Conservation (phyloP, 2,888 invertebrate genomes). For the Halocaridina rubra region DNA sequence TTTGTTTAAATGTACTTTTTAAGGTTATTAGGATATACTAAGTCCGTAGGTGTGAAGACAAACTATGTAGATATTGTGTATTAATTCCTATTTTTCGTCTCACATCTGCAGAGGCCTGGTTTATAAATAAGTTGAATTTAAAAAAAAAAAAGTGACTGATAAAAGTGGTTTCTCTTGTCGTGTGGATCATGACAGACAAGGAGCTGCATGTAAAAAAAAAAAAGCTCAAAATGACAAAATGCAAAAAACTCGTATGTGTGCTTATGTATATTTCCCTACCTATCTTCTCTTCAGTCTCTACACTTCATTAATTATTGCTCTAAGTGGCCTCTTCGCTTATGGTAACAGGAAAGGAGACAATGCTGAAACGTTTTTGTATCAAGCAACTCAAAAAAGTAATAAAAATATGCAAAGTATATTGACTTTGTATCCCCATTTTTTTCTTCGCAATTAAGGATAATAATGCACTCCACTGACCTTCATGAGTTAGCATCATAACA, state of each 20-base stretch:
- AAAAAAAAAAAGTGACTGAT: slow-evolving; percentile 50
- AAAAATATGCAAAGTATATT: slow-evolving; percentile 58
- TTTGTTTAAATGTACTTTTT: slow-evolving; percentile 26
- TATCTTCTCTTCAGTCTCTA: too few relatives aligned
- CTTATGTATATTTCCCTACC: slow-evolving; percentile 43
- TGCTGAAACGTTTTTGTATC: slow-evolving; percentile 53
- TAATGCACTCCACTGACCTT: too few relatives aligned
- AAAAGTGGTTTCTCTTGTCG: slow-evolving; percentile 41
- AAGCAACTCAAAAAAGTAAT: slow-evolving; percentile 52
- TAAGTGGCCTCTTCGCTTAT: slow-evolving; percentile 57
- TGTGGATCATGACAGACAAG: slow-evolving; percentile 45
- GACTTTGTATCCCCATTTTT: not conserved
- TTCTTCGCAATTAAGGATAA: not conserved
- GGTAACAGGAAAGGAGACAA: slow-evolving; percentile 56
- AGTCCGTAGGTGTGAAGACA: slow-evolving; percentile 23
- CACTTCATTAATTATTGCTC: slow-evolving; percentile 27
- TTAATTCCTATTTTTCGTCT: not conserved
- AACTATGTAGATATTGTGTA: slow-evolving; percentile 38
- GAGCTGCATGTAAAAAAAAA: slow-evolving; percentile 48
- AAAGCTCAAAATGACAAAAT: slow-evolving; percentile 54
- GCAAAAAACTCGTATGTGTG: slow-evolving; percentile 59
- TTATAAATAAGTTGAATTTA: slow-evolving; percentile 46
- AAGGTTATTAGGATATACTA: slow-evolving; percentile 40
- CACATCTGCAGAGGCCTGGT: slow-evolving; percentile 36
- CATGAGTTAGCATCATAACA: too few relatives aligned